phyloP scores from a whole-genome alignment of 1,140 invertebrate genomes.

The Olivierus martensii region DNA sequence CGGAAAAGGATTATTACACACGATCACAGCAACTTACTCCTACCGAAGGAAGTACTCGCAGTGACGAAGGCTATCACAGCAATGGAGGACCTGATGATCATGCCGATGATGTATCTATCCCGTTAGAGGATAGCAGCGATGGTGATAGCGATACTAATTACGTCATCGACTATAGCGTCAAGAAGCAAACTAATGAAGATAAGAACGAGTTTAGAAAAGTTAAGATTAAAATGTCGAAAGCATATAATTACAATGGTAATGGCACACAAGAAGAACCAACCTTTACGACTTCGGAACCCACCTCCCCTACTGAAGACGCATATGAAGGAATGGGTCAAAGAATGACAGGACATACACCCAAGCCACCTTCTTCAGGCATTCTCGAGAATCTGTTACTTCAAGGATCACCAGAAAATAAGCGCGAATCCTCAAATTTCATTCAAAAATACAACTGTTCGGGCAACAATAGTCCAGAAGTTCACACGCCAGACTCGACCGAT shows the following conservation, averaged over 20 bases:
- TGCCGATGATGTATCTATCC: constrained; percentile 44
- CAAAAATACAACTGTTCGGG: constrained; percentile 14
- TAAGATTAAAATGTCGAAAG: constrained; percentile 82
- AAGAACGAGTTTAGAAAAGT: constrained; percentile 75
- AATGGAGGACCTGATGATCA: constrained; percentile 77
- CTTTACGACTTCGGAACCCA: background rate
- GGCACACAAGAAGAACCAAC: background rate
- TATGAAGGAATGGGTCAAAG: background rate
- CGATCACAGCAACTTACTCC: constrained; percentile 22
- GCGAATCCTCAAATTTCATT: constrained; percentile 38
- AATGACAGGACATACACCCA: constrained; percentile 1
- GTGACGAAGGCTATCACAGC: constrained; percentile 84
- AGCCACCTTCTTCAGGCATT: constrained; percentile 36
- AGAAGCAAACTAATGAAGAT: constrained; percentile 22
- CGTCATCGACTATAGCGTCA: constrained; percentile 65
- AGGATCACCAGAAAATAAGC: constrained; percentile 36
- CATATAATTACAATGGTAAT: constrained; percentile 38
- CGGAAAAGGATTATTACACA: background rate
- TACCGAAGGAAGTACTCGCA: constrained; percentile 60
- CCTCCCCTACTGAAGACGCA: constrained; percentile 32
- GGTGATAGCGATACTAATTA: constrained; percentile 79
- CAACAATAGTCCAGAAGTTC: constrained; percentile 32
- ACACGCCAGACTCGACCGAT: constrained; percentile 61
- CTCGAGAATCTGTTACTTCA: constrained; percentile 55
- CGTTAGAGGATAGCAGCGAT: constrained; percentile 76